A percentile compares a stretch with the other conserved stretches of the same genome.
Evolutionary conservation across 1,140 invertebrate species (phyloP).

Genomic region (Mamestra configurata): DNA sequence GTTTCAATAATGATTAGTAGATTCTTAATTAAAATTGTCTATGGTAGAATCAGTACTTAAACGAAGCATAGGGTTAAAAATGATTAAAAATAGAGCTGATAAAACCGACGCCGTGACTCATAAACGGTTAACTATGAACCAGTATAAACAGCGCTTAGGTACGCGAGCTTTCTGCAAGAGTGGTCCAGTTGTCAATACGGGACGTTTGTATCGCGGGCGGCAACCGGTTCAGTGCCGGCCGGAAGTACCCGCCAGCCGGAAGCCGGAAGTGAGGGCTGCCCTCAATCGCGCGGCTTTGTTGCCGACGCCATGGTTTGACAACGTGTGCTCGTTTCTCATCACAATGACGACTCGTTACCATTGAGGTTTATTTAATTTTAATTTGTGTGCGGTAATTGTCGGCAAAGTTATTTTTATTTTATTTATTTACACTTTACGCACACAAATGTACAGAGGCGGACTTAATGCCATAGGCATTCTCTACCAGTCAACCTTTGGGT

Average conservation of each 20-base stretch:
- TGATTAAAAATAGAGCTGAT: too few species aligned
- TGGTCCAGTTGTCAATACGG: conserved; percentile 41
- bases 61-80: too few species aligned
- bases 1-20: too few species aligned
- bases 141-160: background rate
- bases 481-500: too few species aligned
- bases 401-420: background rate
- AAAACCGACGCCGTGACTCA: too few species aligned
- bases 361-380: background rate
- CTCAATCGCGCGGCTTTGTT: conserved; percentile 34
- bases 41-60: too few species aligned
- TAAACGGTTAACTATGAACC: background rate
- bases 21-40: too few species aligned
- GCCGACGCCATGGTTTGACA: conserved; percentile 6
- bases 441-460: too few species aligned
- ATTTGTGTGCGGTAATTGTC: background rate
- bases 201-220: conserved; percentile 40
- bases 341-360: background rate
- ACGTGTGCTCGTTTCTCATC: background rate
- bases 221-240: conserved; percentile 19
- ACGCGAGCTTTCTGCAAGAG: conserved; percentile 39
- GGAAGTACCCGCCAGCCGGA: conserved; percentile 24
- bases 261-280: conserved; percentile 35
- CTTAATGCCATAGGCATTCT: too few species aligned
- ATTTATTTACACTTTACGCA: too few species aligned